Conservation (phyloP, 2,888 invertebrate species). For the Pheosia tremula region DNA sequence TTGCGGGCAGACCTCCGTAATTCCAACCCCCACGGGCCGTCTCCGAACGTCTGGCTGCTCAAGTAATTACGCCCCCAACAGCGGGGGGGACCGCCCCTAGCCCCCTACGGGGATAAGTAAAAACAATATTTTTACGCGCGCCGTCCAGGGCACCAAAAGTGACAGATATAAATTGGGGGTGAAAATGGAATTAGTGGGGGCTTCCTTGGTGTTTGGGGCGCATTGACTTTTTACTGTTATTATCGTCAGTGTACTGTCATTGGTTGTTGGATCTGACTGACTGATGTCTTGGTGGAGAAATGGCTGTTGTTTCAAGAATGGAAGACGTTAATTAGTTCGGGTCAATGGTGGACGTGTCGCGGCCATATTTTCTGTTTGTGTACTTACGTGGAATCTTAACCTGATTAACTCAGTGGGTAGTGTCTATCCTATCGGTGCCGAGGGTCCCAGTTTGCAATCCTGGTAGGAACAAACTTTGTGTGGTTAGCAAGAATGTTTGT, state of each 20-base stretch:
- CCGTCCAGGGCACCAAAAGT: constrained; percentile 75
- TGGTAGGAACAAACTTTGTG: no score
- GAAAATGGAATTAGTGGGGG: constrained; percentile 77
- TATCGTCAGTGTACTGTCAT: constrained; percentile 15
- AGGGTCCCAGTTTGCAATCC: no score
- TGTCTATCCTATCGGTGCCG: no score
- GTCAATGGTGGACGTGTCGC: no score
- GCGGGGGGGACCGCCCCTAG: constrained; percentile 29
- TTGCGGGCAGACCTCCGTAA: constrained; percentile 63
- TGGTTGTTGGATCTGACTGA: background rate
- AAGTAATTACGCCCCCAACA: constrained; percentile 75
- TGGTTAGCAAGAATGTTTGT: no score
- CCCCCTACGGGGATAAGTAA: constrained; percentile 74
- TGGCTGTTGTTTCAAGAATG: no score
- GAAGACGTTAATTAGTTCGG: no score
- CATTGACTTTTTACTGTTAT: constrained; percentile 49
- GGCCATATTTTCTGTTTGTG: no score
- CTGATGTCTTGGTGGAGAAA: background rate
- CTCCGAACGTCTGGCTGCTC: constrained; percentile 71
- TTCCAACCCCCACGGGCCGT: constrained; percentile 67
- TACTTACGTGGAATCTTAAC: no score
- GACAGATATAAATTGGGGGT: constrained; percentile 81
- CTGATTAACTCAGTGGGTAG: no score
- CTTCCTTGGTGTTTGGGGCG: constrained; percentile 55
- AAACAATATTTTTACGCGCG: constrained; percentile 82